Conservation (phyloP, 2,797 vertebrate genomes). For the Todus mexicanus region DNA sequence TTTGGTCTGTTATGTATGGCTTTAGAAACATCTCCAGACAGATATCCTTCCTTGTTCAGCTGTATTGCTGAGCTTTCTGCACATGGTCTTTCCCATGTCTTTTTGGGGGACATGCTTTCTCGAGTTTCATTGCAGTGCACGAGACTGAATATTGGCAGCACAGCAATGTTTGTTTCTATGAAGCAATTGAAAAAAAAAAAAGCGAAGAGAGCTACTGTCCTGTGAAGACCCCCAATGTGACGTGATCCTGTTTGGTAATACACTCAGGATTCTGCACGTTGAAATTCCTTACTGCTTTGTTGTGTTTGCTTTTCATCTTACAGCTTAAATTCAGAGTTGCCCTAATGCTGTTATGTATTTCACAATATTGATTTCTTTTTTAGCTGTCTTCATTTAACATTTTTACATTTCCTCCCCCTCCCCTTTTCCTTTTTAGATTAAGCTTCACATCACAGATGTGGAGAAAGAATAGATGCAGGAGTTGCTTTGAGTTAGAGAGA, state of each 20-base stretch:
- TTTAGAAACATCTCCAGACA: neutral
- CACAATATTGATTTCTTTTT: constrained; percentile 49
- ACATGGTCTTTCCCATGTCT: neutral
- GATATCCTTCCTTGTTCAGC: neutral
- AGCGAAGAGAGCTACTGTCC: too few relatives aligned
- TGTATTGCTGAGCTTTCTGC: neutral
- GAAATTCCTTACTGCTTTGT: constrained; percentile 18
- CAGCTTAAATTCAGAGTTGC: constrained; percentile 13
- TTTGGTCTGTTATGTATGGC: neutral
- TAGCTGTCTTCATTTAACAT: constrained; percentile 2
- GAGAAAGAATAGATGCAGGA: constrained; percentile 16
- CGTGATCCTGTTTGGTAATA: neutral
- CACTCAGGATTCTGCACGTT: neutral
- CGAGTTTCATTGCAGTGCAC: neutral
- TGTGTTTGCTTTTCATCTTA: constrained; percentile 29
- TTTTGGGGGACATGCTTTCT: neutral
- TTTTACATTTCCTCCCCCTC: neutral
- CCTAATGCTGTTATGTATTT: constrained; percentile 42
- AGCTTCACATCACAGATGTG: neutral
- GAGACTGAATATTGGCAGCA: neutral
- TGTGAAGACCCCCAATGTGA: neutral
- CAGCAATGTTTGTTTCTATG: neutral
- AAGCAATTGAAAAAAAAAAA: neutral
- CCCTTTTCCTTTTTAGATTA: neutral
- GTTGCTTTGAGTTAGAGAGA: constrained; percentile 26